Evolutionary conservation across 2,797 vertebrate species (phyloP).

Genomic region (Cephalopachus bancanus): DNA sequence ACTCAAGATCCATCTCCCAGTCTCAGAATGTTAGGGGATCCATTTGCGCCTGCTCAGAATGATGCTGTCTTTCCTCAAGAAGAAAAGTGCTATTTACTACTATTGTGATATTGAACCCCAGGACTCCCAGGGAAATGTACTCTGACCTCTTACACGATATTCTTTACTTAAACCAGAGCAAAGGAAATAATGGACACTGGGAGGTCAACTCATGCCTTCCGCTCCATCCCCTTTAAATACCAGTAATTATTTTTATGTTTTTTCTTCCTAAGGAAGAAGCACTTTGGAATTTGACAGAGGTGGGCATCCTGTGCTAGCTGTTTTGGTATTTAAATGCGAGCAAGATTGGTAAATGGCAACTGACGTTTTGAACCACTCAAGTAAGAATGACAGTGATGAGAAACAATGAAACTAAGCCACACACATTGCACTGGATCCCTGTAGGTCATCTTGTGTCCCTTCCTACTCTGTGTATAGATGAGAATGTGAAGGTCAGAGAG

Average conservation of each 20-base stretch:
- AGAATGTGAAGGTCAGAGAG: not conserved
- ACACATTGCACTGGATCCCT: not conserved
- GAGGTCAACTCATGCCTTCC: not conserved
- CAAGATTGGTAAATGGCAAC: not conserved
- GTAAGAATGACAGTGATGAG: not conserved
- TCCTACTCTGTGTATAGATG: not conserved
- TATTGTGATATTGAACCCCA: not conserved
- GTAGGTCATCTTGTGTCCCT: not conserved
- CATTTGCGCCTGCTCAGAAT: not conserved
- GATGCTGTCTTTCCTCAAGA: not conserved
- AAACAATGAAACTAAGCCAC: not conserved
- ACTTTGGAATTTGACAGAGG: not conserved
- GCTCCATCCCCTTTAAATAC: not conserved
- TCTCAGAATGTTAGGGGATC: not conserved
- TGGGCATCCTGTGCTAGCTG: not conserved
- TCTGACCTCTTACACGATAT: not conserved
- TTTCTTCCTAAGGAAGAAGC: constrained; percentile 1
- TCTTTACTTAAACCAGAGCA: not conserved
- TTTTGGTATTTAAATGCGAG: constrained; percentile 49
- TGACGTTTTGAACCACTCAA: not conserved
- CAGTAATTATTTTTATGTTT: not conserved
- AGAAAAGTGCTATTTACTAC: not conserved
- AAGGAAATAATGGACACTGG: not conserved
- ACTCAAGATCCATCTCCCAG: not conserved
- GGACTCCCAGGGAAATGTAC: not conserved